Percentiles rank a stretch among this genome's conserved stretches.
Evolutionary conservation across 2,797 vertebrate species (phyloP).

Genomic region (Knipowitschia caucasica): DNA sequence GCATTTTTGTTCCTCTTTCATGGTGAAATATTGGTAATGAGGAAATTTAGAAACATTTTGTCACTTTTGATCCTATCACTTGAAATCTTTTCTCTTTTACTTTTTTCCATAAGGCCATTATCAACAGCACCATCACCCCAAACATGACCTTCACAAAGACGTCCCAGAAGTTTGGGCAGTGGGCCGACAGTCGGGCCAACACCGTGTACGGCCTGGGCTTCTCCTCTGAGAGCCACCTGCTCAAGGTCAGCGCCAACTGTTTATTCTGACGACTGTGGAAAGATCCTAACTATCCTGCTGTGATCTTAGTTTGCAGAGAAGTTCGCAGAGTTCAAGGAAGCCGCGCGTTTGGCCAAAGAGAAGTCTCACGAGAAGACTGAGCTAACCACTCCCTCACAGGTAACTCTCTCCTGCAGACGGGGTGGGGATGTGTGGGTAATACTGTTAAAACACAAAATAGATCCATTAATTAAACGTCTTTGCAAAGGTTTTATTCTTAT

Average conservation of each 20-base stretch:
- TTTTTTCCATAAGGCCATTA: slow-evolving; percentile 84
- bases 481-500: not conserved
- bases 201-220: slow-evolving; percentile 97
- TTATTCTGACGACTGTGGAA: not conserved
- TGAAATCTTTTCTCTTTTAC: not conserved
- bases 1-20: too few species aligned
- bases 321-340: slow-evolving; percentile 98
- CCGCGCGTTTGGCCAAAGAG: slow-evolving; percentile 93
- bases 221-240: slow-evolving; percentile 91
- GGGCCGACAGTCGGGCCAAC: slow-evolving; percentile 97
- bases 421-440: too few species aligned
- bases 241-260: slow-evolving; percentile 80
- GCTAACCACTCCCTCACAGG: slow-evolving; percentile 93
- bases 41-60: not conserved
- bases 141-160: slow-evolving; percentile 99
- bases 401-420: slow-evolving; percentile 58
- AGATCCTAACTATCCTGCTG: not conserved
- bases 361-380: slow-evolving; percentile 98
- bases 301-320: slow-evolving; percentile 92
- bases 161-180: slow-evolving; percentile 98
- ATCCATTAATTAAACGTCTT: not conserved
- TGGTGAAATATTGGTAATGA: not conserved
- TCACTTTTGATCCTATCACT: not conserved
- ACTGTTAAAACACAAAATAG: too few species aligned
- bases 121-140: slow-evolving; percentile 98